Evolutionary conservation across 2,113 vertebrate genomes (phyloP).

Genomic region (Ia io): DNA sequence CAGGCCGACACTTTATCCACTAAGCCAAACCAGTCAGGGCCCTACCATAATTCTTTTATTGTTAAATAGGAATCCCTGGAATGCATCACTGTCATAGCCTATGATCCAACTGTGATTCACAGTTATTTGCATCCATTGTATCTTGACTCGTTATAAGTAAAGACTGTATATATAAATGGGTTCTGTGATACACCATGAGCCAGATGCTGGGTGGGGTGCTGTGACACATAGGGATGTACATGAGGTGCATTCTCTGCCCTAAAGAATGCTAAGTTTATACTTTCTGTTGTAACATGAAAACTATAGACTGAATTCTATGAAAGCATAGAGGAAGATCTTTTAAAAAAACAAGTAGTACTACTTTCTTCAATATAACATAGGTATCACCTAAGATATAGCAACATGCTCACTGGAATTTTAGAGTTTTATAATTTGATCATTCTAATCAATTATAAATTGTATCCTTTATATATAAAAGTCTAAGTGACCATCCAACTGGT

Average conservation of each 20-base stretch:
- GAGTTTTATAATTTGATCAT: neutral
- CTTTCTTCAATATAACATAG: neutral
- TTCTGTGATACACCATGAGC: neutral
- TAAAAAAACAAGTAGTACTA: neutral
- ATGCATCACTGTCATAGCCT: neutral
- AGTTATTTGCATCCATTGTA: neutral
- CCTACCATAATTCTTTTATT: neutral
- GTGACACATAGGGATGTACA: neutral
- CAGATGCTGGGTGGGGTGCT: neutral
- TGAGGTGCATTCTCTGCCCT: neutral
- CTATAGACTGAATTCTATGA: neutral
- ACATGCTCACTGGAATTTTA: slow-evolving; percentile 32
- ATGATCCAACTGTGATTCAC: slow-evolving; percentile 27
- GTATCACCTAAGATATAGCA: neutral
- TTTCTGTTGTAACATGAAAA: neutral
- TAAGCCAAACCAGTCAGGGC: too few relatives aligned
- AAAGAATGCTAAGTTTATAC: neutral
- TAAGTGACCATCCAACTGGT: too few relatives aligned
- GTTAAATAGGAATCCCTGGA: neutral
- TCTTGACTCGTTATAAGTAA: slow-evolving; percentile 22
- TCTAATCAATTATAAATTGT: neutral
- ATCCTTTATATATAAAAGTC: neutral
- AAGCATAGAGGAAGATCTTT: neutral
- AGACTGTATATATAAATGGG: neutral
- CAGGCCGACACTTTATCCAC: too few relatives aligned